Evolutionary conservation across 2,113 vertebrate genomes (phyloP), one percentile per base, ranked within the genome.

Genomic region (Phodopus roborovskii): DNA sequence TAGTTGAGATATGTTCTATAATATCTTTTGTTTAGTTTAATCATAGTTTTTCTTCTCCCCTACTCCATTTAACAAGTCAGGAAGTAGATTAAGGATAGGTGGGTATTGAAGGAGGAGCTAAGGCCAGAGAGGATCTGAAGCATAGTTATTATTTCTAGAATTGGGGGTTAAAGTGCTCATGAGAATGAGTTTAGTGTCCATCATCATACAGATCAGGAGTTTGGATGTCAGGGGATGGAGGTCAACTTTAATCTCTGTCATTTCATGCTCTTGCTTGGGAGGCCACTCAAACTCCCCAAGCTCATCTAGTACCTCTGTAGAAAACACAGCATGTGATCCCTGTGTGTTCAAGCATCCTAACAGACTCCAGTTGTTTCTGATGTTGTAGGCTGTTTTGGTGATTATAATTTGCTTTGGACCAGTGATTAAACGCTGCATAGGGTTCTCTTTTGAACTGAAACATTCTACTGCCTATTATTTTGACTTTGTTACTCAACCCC

Each of bases 401-500:
- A 86, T 88, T 62, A 81, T 13, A 30, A 24, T 68, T 95, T 94
- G 24, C 91, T 45, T 71, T 87, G 58, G 96, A 83, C 58, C 88
- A 75, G 36, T 96, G 36, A 90, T 89, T 93, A 95, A 94, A 71
- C 66, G 85, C 56, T 26, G 48, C 70, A 75, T 90, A 81, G 39
- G 88, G 20, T 56, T 79, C 17, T 88, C 90, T 71, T 91, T 92
- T 90, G 88, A 88, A 68, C 85, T 86, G 74, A 50, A 96, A 93
- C 68, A 95, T 48, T 88, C 85, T 91, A 68, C 58, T 94, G 87
- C 86, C 3, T 0, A 87, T 96, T 96, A 90, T 95, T 92, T 96
- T 94, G 91, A 94, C 91, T 97, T 96, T 96, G 92, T 79, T 96
- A 66, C 95, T 96, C 58, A 53, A 95, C 82, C 82, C 73, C 16